Conservation (phyloP, 2,888 invertebrate species). For the Netelia fuscicornis region DNA sequence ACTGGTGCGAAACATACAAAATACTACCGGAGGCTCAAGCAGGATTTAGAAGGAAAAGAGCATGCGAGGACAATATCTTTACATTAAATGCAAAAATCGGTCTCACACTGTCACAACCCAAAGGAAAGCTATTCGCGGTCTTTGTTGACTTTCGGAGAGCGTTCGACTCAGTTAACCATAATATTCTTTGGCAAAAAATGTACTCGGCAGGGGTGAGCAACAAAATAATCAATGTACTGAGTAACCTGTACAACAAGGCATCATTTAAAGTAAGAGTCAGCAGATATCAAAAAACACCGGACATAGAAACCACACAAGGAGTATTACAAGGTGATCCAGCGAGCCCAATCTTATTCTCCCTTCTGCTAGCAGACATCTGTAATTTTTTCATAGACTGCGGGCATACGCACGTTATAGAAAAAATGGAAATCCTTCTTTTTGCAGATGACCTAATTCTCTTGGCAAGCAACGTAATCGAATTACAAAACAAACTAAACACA, state of each 20-base stretch:
- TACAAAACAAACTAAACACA: constrained; percentile 38
- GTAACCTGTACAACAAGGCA: constrained; percentile 55
- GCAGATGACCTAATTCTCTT: constrained; percentile 46
- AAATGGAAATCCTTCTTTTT: constrained; percentile 25
- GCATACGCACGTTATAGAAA: not conserved
- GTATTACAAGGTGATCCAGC: constrained; percentile 63
- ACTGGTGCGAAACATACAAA: constrained; percentile 56
- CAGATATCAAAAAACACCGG: not conserved
- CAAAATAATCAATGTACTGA: constrained; percentile 54
- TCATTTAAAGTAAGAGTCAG: constrained; percentile 23
- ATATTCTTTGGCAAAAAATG: constrained; percentile 38
- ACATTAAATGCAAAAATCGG: constrained; percentile 18
- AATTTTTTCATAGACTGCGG: constrained; percentile 8
- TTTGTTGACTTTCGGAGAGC: constrained; percentile 47
- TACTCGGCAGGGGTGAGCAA: constrained; percentile 55
- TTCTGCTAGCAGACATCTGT: constrained; percentile 27
- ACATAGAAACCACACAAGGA: constrained; percentile 64
- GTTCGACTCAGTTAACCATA: constrained; percentile 37
- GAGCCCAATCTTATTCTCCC: constrained; percentile 58
- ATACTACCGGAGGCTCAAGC: constrained; percentile 67
- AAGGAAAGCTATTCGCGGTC: constrained; percentile 33
- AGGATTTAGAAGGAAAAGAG: constrained; percentile 58
- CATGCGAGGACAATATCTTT: constrained; percentile 64
- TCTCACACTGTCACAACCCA: constrained; percentile 7
- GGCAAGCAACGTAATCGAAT: not conserved